Percentiles rank a stretch among this genome's conserved stretches.
phyloP scores from a whole-genome alignment of 1,140 invertebrate genomes.

The Hycleus phaleratus region DNA sequence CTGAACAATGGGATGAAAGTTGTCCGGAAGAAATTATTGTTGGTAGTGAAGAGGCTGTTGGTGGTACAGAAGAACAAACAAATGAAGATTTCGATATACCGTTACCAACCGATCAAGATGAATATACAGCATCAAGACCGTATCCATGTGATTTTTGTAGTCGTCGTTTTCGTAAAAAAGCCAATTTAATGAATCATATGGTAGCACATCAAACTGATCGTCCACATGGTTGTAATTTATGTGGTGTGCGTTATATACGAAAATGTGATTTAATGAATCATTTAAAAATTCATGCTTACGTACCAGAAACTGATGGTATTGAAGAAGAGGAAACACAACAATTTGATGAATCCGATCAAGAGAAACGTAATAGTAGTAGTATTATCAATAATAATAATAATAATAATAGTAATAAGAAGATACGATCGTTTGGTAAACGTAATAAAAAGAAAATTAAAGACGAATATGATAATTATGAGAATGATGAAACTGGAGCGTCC shows the following conservation, averaged over 20 bases:
- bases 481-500: conserved; percentile 20
- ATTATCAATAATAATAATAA: too few relatives aligned
- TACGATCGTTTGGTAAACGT: conserved; percentile 14
- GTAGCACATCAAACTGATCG: conserved; percentile 71
- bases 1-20: conserved; percentile 61
- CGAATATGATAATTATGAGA: conserved; percentile 28
- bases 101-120: conserved; percentile 71
- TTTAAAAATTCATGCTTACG: conserved; percentile 69
- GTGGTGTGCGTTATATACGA: conserved; percentile 66
- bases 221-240: conserved; percentile 68
- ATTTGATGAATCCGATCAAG: conserved; percentile 25
- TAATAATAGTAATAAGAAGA: not conserved
- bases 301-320: conserved; percentile 44
- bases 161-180: conserved; percentile 71
- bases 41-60: conserved; percentile 48
- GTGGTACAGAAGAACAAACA: conserved; percentile 48
- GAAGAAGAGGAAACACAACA: conserved; percentile 33
- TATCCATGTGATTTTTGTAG: conserved; percentile 81
- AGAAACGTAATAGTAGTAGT: conserved; percentile 13
- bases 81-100: conserved; percentile 67
- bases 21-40: conserved; percentile 38
- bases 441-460: conserved; percentile 30
- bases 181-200: conserved; percentile 77
- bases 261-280: conserved; percentile 74
- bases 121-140: conserved; percentile 69